A percentile compares a stretch with the other conserved stretches of the same genome.
phyloP scores from a whole-genome alignment of 2,113 vertebrate species.

The Cnemophilus loriae region DNA sequence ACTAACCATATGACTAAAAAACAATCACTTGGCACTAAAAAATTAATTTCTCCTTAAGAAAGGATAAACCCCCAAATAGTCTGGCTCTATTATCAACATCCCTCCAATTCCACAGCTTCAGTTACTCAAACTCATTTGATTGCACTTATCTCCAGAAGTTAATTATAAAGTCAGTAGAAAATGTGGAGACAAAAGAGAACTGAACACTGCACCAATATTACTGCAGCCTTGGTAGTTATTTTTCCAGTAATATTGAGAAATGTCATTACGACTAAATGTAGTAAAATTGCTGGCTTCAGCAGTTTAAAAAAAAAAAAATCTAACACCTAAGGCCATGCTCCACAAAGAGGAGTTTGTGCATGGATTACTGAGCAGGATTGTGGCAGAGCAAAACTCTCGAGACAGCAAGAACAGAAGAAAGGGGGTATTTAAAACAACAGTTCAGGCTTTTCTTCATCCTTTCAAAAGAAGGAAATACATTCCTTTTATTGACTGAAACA shows the following conservation, averaged over 20 bases:
- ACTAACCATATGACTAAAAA: background rate
- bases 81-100: background rate
- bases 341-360: background rate
- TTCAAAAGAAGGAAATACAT: background rate
- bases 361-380: background rate
- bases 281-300: background rate
- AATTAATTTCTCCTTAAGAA: background rate
- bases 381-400: background rate
- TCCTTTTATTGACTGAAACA: background rate
- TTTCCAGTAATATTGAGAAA: background rate
- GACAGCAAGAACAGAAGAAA: constrained; percentile 10
- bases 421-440: background rate
- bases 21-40: background rate
- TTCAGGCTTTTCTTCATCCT: background rate
- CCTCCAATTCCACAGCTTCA: background rate
- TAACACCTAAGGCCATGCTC: background rate
- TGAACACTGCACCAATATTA: background rate
- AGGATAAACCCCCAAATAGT: background rate
- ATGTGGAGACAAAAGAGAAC: background rate
- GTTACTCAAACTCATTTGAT: background rate
- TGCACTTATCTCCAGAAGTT: background rate
- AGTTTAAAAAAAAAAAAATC: background rate
- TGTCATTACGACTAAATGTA: background rate
- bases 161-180: background rate
- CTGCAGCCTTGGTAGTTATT: background rate